A percentile compares a stretch with the other conserved stretches of the same genome.
Evolutionary conservation across 2,888 invertebrate genomes (phyloP).

Genomic region (Neoaliturus tenellus): DNA sequence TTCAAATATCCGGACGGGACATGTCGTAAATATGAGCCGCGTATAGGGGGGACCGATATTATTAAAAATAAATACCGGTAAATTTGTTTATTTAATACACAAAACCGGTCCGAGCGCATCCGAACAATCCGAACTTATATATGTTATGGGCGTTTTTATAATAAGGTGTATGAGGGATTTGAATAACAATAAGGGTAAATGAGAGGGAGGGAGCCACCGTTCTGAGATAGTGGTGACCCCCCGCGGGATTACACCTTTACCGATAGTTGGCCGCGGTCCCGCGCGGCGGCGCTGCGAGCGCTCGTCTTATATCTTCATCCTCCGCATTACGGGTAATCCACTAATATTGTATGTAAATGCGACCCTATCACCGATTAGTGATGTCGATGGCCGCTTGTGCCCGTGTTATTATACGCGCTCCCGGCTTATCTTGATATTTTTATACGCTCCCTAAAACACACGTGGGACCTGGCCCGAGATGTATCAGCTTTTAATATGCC

Average conservation of each 20-base stretch:
- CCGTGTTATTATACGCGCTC: background rate
- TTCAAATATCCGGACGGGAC: conserved; percentile 38
- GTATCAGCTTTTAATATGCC: no score
- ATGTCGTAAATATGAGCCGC: conserved; percentile 22
- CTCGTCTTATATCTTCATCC: conserved; percentile 45
- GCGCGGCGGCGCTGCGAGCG: background rate
- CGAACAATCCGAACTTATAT: conserved; percentile 43
- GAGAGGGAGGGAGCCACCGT: conserved; percentile 37
- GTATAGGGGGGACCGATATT: conserved; percentile 46
- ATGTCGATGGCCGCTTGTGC: background rate
- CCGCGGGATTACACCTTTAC: background rate
- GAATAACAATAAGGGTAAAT: conserved; percentile 38
- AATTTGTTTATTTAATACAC: conserved; percentile 52
- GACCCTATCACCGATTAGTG: conserved; percentile 25
- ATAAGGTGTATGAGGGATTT: conserved; percentile 46
- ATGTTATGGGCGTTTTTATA: conserved; percentile 45
- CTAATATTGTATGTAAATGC: conserved; percentile 50
- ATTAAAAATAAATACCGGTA: conserved; percentile 51
- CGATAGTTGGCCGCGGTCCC: background rate
- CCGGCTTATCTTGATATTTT: background rate
- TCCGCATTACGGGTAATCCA: conserved; percentile 31
- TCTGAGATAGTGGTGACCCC: background rate
- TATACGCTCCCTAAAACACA: background rate
- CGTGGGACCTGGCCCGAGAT: background rate
- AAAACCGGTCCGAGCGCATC: conserved; percentile 16